Evolutionary conservation across 2,113 vertebrate species (phyloP).

Genomic region (Micronycteris hirsuta): DNA sequence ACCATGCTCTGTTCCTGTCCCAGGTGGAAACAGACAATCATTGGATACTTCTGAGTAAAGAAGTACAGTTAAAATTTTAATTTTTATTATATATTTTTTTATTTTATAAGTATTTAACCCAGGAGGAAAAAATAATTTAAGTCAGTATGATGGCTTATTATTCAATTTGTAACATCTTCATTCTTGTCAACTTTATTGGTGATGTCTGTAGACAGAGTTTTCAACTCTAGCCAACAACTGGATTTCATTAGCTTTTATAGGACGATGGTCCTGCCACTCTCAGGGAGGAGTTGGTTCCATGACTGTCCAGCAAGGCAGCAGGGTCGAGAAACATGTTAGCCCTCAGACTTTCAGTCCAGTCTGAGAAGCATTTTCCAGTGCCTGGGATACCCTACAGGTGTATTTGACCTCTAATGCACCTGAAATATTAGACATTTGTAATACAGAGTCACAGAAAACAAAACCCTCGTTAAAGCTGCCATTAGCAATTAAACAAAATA

Average conservation of each 20-base stretch:
- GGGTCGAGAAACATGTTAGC: background rate
- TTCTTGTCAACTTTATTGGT: background rate
- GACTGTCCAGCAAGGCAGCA: background rate
- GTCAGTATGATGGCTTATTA: background rate
- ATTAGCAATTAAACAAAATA: background rate
- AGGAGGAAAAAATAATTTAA: constrained; percentile 11
- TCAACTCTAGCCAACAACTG: background rate
- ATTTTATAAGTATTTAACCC: constrained; percentile 35
- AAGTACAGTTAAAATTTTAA: background rate
- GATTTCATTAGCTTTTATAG: background rate
- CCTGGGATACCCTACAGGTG: background rate
- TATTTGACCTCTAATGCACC: background rate
- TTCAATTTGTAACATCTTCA: background rate
- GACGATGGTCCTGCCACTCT: background rate
- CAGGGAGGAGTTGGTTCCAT: background rate
- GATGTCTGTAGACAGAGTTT: background rate
- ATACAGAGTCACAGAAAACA: background rate
- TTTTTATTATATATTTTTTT: background rate
- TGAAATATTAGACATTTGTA: background rate
- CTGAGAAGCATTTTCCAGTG: constrained; percentile 2
- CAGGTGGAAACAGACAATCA: constrained; percentile 23
- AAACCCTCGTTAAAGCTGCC: background rate
- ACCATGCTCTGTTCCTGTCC: constrained; percentile 9
- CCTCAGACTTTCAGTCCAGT: background rate
- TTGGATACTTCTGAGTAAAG: background rate